phyloP scores from a whole-genome alignment of 2,113 vertebrate genomes.

The Bothrops jararaca region DNA sequence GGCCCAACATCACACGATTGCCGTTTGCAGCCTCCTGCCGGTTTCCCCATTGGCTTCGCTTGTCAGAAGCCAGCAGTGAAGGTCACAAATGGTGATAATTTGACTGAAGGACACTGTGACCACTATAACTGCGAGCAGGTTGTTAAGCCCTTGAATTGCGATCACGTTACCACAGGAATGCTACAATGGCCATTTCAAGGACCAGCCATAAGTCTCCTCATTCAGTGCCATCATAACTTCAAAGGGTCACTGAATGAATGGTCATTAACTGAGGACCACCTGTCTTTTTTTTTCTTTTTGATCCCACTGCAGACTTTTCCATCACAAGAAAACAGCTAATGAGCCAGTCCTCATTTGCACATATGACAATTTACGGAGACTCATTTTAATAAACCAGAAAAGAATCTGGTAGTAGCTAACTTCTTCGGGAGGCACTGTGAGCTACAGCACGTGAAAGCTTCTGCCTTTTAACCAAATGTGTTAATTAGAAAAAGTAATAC shows the following conservation, averaged over 20 bases:
- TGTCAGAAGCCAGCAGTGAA: neutral
- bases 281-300: neutral
- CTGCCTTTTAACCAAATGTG: neutral
- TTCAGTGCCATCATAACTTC: neutral
- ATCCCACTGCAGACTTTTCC: neutral
- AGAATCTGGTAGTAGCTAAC: neutral
- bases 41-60: neutral
- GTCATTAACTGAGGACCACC: neutral
- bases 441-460: neutral
- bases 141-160: neutral
- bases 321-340: neutral
- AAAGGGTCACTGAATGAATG: neutral
- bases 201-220: neutral
- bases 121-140: neutral
- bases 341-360: neutral
- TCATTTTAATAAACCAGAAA: neutral
- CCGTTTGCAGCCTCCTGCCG: neutral
- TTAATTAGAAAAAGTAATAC: neutral
- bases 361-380: neutral
- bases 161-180: neutral
- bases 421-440: neutral
- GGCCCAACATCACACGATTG: neutral
- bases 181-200: neutral
- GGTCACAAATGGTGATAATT: neutral
- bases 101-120: neutral